A percentile compares a stretch with the other conserved stretches of the same genome.
These are phyloP conservation scores for Daubentonia madagascariensis DNA, from an alignment of 2,113 vertebrate species.

Conservation along the genomic window DNA sequence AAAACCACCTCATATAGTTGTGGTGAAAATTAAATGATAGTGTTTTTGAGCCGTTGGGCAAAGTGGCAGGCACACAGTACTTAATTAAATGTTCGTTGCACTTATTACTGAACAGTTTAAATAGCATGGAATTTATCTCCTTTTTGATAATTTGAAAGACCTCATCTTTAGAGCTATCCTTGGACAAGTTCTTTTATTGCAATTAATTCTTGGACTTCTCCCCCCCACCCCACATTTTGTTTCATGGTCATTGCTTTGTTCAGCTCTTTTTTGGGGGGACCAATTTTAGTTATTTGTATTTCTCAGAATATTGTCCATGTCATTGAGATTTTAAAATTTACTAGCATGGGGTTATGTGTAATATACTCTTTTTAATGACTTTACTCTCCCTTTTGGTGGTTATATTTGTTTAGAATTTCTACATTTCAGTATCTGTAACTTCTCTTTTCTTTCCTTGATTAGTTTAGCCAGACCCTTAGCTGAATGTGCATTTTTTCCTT, in stretches of 20 bases:
- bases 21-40: not conserved
- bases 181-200: not conserved
- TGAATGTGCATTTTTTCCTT: not conserved
- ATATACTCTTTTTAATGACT: not conserved
- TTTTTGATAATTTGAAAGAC: not conserved
- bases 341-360: not conserved
- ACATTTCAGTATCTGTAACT: not conserved
- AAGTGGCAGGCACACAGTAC: not conserved
- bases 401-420: not conserved
- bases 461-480: not conserved
- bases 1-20: not conserved
- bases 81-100: not conserved
- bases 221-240: not conserved
- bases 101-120: not conserved
- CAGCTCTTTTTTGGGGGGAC: not conserved
- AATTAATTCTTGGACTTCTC: not conserved
- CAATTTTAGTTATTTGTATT: constrained; percentile 9
- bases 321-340: not conserved
- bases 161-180: not conserved
- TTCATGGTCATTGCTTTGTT: not conserved
- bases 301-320: not conserved
- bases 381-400: not conserved
- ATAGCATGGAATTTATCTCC: not conserved
- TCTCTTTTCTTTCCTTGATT: not conserved
- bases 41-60: not conserved